Conservation (phyloP, 2,113 vertebrate genomes). For the Neopipo cinnamomea region DNA sequence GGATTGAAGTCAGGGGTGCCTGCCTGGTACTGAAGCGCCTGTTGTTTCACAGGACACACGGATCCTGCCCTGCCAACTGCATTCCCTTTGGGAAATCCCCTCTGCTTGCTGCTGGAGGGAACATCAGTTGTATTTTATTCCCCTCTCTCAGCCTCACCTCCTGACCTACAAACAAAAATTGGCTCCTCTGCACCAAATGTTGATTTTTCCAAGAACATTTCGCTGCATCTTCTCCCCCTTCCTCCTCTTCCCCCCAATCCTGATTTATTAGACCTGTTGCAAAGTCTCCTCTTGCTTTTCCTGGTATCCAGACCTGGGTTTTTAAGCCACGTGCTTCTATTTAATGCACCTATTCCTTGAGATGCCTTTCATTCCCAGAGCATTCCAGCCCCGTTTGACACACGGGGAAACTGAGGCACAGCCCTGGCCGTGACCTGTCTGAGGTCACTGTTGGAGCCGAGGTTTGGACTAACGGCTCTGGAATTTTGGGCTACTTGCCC, state of each 20-base stretch:
- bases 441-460: background rate
- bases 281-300: background rate
- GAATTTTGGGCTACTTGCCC: background rate
- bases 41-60: background rate
- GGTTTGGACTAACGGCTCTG: background rate
- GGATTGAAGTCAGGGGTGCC: background rate
- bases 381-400: background rate
- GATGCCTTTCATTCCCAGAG: background rate
- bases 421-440: background rate
- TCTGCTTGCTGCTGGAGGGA: background rate
- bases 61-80: background rate
- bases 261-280: background rate
- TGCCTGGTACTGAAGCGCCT: background rate
- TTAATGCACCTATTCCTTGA: background rate
- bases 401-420: background rate
- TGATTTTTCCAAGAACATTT: background rate
- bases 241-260: accelerated
- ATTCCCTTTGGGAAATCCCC: background rate
- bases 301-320: accelerated
- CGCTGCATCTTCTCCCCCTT: accelerated
- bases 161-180: background rate
- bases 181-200: background rate
- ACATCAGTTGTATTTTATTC: background rate
- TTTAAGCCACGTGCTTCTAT: accelerated
- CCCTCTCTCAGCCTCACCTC: background rate